Evolutionary conservation across 2,888 invertebrate genomes (phyloP).

Genomic region (Nesidiocoris tenuis): DNA sequence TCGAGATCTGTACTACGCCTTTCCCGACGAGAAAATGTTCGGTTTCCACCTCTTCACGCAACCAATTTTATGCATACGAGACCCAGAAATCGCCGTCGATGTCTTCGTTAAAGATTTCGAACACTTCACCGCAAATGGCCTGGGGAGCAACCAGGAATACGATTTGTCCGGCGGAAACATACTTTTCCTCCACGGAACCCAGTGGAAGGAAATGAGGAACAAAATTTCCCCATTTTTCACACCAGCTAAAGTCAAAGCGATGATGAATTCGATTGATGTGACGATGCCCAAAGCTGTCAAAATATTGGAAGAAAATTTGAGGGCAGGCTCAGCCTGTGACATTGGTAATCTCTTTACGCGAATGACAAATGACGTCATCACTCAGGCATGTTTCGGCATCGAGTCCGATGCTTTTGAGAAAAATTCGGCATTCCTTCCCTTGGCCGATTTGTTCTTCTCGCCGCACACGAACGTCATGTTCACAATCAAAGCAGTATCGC

Average conservation of each 20-base stretch:
- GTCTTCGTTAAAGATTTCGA: conserved; percentile 7
- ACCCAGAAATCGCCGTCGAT: neutral
- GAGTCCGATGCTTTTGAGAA: conserved; percentile 19
- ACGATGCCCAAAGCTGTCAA: conserved; percentile 7
- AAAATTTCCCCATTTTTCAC: conserved; percentile 25
- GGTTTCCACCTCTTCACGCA: neutral
- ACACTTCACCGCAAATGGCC: neutral
- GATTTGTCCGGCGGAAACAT: conserved; percentile 11
- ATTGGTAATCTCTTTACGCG: neutral
- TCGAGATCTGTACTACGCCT: neutral
- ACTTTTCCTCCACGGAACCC: conserved; percentile 6
- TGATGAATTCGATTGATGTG: neutral
- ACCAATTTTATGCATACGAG: neutral
- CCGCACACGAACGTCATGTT: neutral
- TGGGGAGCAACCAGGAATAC: neutral
- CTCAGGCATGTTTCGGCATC: conserved; percentile 6
- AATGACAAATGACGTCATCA: conserved; percentile 18
- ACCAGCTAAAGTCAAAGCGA: conserved; percentile 1
- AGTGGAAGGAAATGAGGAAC: conserved; percentile 22
- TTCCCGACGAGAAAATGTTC: conserved; percentile 12
- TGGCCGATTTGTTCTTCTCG: neutral
- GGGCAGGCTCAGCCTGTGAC: neutral
- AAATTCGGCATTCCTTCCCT: conserved; percentile 6
- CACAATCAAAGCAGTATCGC: neutral
- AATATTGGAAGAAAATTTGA: neutral